Conservation (phyloP, 2,113 vertebrate genomes). For the Sturnira hondurensis region DNA sequence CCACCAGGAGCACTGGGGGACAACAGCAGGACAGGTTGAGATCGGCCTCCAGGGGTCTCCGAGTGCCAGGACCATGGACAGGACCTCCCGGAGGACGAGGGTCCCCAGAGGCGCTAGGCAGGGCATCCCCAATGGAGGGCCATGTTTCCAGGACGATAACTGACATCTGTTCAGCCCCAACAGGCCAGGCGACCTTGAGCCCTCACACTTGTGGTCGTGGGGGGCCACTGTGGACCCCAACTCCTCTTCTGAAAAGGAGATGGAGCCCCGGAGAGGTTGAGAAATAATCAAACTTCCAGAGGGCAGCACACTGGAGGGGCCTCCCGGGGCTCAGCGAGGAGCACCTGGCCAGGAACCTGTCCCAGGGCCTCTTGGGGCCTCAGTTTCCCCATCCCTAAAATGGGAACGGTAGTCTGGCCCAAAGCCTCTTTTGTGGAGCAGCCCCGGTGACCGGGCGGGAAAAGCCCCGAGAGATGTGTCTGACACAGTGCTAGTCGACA, state of each 20-base stretch:
- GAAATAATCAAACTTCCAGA: too few species aligned
- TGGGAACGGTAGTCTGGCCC: rapidly evolving
- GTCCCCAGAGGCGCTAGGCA: background rate
- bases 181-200: background rate
- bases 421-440: rapidly evolving
- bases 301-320: too few species aligned
- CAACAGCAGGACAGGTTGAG: rapidly evolving
- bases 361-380: background rate
- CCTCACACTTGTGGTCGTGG: background rate
- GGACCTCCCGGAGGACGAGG: rapidly evolving
- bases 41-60: rapidly evolving
- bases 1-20: background rate
- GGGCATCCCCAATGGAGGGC: too few species aligned
- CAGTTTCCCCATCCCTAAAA: background rate
- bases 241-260: background rate
- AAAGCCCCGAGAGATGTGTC: rapidly evolving
- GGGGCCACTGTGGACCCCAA: background rate
- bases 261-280: too few species aligned
- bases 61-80: rapidly evolving
- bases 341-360: background rate
- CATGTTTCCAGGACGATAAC: background rate
- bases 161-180: background rate
- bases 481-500: rapidly evolving
- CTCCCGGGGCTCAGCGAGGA: rapidly evolving
- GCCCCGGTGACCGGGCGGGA: rapidly evolving